Conservation (phyloP, 2,113 vertebrate species). For the Rhea pennata region DNA sequence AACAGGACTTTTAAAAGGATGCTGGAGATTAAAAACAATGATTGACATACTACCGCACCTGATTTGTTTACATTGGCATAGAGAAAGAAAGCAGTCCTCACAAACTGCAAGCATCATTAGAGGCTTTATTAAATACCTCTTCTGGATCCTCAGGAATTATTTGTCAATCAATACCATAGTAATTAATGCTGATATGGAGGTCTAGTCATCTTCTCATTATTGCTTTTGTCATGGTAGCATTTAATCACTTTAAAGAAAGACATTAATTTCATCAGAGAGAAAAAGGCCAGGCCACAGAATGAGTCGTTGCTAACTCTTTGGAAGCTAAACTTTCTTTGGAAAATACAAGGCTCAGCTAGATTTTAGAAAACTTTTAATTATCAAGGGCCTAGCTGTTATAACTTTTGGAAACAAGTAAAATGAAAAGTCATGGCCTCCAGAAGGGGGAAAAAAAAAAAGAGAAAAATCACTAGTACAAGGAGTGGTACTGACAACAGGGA, state of each 20-base stretch:
- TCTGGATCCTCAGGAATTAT: conserved; percentile 38
- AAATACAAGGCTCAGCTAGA: neutral
- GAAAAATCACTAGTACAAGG: neutral
- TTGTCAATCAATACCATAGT: neutral
- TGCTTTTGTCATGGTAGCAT: neutral
- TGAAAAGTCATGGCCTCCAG: accelerated
- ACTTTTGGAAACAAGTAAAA: neutral
- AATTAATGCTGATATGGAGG: neutral
- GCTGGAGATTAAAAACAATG: neutral
- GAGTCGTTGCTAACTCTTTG: neutral
- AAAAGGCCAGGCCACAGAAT: neutral
- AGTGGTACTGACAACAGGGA: neutral
- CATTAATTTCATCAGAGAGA: neutral
- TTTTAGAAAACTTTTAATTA: neutral
- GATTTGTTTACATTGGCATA: conserved; percentile 48
- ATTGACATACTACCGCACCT: neutral
- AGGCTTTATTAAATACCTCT: conserved; percentile 41
- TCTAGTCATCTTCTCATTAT: neutral
- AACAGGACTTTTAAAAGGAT: neutral
- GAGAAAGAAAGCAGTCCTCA: conserved; percentile 34
- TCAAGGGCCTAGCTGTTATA: neutral
- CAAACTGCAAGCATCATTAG: neutral
- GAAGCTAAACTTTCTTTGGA: neutral
- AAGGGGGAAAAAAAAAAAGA: neutral
- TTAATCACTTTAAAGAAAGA: neutral